Percentiles rank a stretch among this genome's conserved stretches.
These are phyloP conservation scores for Hylomyscus alleni DNA, from an alignment of 2,797 vertebrate genomes.

Conservation along the genomic window DNA sequence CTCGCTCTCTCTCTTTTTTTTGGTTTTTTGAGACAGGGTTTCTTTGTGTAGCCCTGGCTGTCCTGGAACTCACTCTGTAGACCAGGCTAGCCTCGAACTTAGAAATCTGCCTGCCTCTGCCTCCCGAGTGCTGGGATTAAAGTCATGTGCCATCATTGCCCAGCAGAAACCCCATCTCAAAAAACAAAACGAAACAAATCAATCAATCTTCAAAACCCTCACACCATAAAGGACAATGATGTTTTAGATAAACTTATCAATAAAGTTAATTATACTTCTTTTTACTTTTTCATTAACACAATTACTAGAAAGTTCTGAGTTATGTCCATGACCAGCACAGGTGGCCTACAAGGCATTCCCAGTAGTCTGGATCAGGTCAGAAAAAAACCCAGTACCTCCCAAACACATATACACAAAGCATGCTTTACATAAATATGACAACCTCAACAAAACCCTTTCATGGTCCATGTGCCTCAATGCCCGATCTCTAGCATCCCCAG, in stretches of 20 bases:
- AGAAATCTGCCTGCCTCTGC: too few species aligned
- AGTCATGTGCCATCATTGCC: too few species aligned
- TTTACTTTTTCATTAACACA: background rate
- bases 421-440: fast-evolving
- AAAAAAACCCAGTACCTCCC: background rate
- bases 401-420: background rate
- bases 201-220: background rate
- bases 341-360: background rate
- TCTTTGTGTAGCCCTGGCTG: too few species aligned
- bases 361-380: background rate
- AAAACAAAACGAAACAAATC: background rate
- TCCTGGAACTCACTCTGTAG: too few species aligned
- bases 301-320: background rate
- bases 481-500: background rate
- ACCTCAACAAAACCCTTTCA: fast-evolving
- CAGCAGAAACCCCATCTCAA: background rate
- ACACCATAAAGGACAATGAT: background rate
- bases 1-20: too few species aligned
- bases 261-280: background rate
- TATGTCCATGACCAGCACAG: background rate
- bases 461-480: background rate
- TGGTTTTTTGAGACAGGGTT: too few species aligned
- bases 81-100: too few species aligned
- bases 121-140: too few species aligned
- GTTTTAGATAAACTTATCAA: background rate